These are phyloP conservation scores for Rhagonycha fulva DNA, from an alignment of 2,888 invertebrate species.

Conservation along the genomic window DNA sequence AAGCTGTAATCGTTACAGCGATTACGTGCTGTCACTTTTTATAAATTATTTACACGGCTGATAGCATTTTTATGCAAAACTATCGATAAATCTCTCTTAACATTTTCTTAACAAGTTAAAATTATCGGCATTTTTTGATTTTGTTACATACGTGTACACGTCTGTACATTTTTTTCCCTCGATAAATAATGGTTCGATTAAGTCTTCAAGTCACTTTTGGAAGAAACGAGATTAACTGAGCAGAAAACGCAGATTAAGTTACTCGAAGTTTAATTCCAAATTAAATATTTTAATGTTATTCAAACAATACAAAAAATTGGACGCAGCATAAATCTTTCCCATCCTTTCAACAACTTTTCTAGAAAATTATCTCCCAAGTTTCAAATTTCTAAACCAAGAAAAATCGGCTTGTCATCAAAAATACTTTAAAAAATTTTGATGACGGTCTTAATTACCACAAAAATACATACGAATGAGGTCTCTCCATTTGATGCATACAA, in stretches of 20 bases:
- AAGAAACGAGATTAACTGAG: background rate
- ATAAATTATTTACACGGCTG: conserved; percentile 4
- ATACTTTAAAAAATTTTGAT: background rate
- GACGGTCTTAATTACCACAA: background rate
- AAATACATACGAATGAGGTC: background rate
- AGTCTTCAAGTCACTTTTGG: background rate
- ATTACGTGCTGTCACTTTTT: conserved; percentile 6
- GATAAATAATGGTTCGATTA: background rate
- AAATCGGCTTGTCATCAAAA: background rate
- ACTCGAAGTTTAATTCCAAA: background rate
- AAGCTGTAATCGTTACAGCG: background rate
- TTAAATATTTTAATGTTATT: background rate
- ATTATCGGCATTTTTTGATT: background rate
- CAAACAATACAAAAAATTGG: background rate
- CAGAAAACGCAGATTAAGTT: background rate
- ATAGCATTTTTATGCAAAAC: conserved; percentile 15
- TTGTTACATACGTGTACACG: background rate
- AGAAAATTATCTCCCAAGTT: background rate
- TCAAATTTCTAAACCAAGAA: background rate
- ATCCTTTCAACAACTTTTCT: background rate
- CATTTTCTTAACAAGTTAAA: conserved; percentile 11
- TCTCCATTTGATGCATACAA: background rate
- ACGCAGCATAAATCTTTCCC: background rate
- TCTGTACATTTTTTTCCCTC: background rate
- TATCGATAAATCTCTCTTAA: conserved; percentile 10